Evolutionary conservation across 2,797 vertebrate species (phyloP).

Genomic region (Pseudochaenichthys georgianus): DNA sequence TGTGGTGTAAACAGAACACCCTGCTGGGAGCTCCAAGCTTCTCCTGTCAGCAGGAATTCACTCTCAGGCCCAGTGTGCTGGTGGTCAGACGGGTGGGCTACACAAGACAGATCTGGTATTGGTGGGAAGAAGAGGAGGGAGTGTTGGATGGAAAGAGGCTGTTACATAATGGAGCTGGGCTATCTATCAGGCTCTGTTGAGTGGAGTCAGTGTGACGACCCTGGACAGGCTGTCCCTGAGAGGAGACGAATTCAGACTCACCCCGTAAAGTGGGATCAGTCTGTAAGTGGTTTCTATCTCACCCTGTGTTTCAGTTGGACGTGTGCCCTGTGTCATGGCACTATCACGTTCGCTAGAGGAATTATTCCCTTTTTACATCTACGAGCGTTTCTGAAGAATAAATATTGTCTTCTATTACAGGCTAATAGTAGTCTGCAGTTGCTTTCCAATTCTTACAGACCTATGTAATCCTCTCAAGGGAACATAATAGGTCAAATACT

Average conservation of each 20-base stretch:
- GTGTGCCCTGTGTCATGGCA: conserved; percentile 40
- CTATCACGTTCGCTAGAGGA: conserved; percentile 23
- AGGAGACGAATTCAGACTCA: conserved; percentile 34
- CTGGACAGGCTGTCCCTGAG: conserved; percentile 63
- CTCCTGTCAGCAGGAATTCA: conserved; percentile 46
- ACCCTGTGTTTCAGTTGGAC: conserved; percentile 42
- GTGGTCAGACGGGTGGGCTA: conserved; percentile 42
- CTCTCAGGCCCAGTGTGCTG: conserved; percentile 13
- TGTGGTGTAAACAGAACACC: conserved; percentile 32
- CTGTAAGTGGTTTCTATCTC: conserved; percentile 53
- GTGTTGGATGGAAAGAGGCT: conserved; percentile 43
- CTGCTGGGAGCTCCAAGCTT: conserved; percentile 20
- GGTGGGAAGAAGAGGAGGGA: conserved; percentile 26
- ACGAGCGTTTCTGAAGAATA: conserved; percentile 35
- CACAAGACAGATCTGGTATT: conserved; percentile 43
- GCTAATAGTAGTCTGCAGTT: conserved; percentile 42
- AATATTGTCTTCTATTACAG: conserved; percentile 47
- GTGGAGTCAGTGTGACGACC: conserved; percentile 48
- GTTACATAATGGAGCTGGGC: conserved; percentile 56
- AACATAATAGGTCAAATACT: conserved; percentile 29
- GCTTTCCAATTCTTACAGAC: conserved; percentile 36
- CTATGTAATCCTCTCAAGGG: conserved; percentile 47
- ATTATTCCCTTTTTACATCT: conserved; percentile 40
- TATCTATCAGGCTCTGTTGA: conserved; percentile 44
- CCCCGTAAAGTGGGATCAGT: conserved; percentile 36